These are phyloP conservation scores for Aurelia coerulea DNA, from an alignment of 30 jellyfish, hydroid and myxozoan species.

Conservation along the genomic window DNA sequence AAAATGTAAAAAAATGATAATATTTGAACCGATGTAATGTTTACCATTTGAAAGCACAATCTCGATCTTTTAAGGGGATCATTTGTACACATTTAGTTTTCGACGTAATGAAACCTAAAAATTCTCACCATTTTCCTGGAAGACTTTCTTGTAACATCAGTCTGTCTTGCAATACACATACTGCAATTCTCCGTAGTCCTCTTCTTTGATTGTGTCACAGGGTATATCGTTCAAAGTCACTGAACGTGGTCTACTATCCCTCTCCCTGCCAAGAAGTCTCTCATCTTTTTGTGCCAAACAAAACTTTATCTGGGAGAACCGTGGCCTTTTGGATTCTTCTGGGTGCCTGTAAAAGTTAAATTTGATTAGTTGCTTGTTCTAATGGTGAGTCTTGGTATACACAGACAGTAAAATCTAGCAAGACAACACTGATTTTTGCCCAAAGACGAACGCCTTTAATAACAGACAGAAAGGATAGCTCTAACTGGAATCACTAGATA, in stretches of 20 bases:
- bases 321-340: conserved; percentile 85
- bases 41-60: no score
- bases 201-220: conserved; percentile 59
- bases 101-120: background rate
- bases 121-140: background rate
- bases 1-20: no score
- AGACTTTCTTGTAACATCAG: conserved; percentile 1
- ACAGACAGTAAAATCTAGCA: background rate
- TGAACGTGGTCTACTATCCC: conserved; percentile 61
- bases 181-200: conserved; percentile 77
- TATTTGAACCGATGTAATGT: no score
- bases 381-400: background rate
- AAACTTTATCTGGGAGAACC: conserved; percentile 73
- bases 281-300: conserved; percentile 85
- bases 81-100: background rate
- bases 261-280: conserved; percentile 78
- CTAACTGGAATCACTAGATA: no score
- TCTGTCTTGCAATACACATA: conserved; percentile 81
- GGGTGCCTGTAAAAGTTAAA: conserved; percentile 72
- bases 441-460: no score
- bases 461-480: no score
- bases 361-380: background rate
- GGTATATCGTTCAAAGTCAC: conserved; percentile 61
- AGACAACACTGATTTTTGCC: background rate
- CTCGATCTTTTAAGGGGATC: no score